Evolutionary conservation across 2,113 vertebrate species (phyloP).

Genomic region (Salvelinus fontinalis): DNA sequence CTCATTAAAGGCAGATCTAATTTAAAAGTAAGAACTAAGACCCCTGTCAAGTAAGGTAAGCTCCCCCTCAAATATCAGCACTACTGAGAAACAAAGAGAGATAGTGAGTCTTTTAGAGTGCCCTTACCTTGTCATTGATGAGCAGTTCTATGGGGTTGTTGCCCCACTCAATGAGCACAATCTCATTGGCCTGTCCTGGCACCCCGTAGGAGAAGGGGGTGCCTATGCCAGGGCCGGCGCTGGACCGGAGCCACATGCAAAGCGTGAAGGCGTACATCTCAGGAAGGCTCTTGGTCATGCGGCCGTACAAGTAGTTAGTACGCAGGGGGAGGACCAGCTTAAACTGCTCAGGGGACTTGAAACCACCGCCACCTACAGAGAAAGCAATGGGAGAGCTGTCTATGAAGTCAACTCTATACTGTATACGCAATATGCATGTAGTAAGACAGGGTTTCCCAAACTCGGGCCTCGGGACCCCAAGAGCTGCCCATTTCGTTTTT

Average conservation of each 20-base stretch:
- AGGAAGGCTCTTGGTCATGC: conserved; percentile 93
- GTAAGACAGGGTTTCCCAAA: too few species aligned
- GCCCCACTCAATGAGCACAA: conserved; percentile 97
- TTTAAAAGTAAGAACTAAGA: not conserved
- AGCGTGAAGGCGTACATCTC: conserved; percentile 96
- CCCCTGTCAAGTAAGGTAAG: too few species aligned
- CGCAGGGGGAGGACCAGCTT: conserved; percentile 93
- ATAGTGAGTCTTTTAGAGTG: conserved; percentile 85
- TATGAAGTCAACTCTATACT: not conserved
- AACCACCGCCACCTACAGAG: conserved; percentile 76
- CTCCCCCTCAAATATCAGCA: too few species aligned
- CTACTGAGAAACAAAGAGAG: too few species aligned
- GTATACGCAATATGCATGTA: too few species aligned
- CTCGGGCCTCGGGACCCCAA: too few species aligned
- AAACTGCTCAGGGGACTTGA: conserved; percentile 93
- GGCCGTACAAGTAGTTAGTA: conserved; percentile 95
- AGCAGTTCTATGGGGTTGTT: conserved; percentile 97
- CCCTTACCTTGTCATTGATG: conserved; percentile 94
- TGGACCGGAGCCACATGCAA: conserved; percentile 96
- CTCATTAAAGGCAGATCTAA: not conserved
- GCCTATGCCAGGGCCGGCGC: conserved; percentile 89
- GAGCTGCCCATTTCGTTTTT: too few species aligned
- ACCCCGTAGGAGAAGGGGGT: conserved; percentile 96
- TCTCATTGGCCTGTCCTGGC: conserved; percentile 95
- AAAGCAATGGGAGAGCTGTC: not conserved